Evolutionary conservation across 1,140 invertebrate genomes (phyloP), one percentile per base, ranked within the genome.

Genomic region (Mesaphorura yosii): DNA sequence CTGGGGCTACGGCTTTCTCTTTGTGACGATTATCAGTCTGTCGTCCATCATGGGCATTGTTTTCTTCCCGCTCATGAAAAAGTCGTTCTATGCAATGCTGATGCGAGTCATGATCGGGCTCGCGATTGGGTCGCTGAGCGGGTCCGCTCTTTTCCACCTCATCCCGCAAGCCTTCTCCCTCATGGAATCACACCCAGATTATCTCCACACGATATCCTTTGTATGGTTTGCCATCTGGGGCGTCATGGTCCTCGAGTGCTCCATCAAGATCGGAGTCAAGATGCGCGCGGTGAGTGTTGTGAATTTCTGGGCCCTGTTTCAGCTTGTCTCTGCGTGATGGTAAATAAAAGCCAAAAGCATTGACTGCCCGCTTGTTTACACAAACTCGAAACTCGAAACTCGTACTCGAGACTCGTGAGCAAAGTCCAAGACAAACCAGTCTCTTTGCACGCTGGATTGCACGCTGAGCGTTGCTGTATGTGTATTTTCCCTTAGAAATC

Each of bases 51-150:
- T 73, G 29, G 80, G 81, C 12, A 76, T 78, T 31, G 60, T 75
- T 19, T 69, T 83, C 14, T 70, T 81, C 64, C 78, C 79, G 3
- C 66, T 79, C 29, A 73, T 81, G 60, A 76, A 73, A 22, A 74
- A 75, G 53, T 65, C 64, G 3, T 68, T 71, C 20, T 83, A 79
- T 65, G 71, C 74, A 51, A 62, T 70, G 38, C 59, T 80, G 1
- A 70, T 83, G 55, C 75, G 75, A 26, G 68, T 75, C 28, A 73
- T 82, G 59, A 73, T 83, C 45, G 79, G 79, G 15, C 65, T 82
- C 14, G 81, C 80, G n/a, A 78, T 80, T 20, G 80, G 80, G 0
- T 78, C 76, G 40, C 66, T 83, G 20, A 72, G 73, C 20, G 77
- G 77, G 5, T 79, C 75, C 48, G 74, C 76, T 2, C 64, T 80